A percentile compares a stretch with the other conserved stretches of the same genome.
Evolutionary conservation across 2,113 vertebrate genomes (phyloP).

Genomic region (Ameiurus melas): DNA sequence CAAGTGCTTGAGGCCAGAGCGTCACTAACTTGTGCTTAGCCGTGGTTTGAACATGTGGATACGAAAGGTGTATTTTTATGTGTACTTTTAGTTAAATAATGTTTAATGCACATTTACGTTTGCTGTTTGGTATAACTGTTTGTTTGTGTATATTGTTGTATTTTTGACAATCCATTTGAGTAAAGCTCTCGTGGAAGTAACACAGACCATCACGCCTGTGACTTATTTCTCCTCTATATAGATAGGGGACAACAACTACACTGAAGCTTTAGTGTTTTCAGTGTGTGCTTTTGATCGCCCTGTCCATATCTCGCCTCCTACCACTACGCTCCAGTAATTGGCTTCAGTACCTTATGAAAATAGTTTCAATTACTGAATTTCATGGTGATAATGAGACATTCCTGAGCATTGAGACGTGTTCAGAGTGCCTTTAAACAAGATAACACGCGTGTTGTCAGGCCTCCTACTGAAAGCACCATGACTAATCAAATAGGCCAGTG

Average conservation of each 20-base stretch:
- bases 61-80: no score
- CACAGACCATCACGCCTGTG: no score
- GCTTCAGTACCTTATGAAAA: constrained; percentile 1
- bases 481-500: constrained; percentile 13
- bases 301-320: not conserved
- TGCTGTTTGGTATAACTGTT: no score
- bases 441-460: not conserved
- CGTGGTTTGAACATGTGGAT: no score
- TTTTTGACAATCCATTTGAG: no score
- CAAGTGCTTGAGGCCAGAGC: no score
- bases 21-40: no score
- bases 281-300: not conserved
- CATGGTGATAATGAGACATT: not conserved
- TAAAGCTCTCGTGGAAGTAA: no score
- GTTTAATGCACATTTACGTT: no score
- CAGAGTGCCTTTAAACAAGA: not conserved
- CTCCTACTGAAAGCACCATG: not conserved
- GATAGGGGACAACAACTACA: not conserved
- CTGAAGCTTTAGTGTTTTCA: not conserved
- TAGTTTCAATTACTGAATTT: not conserved
- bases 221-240: no score
- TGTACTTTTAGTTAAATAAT: no score
- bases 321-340: not conserved
- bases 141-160: no score
- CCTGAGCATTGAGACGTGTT: not conserved